These are phyloP conservation scores for Saiga tatarica DNA, from an alignment of 2,113 vertebrate species.

Conservation along the genomic window DNA sequence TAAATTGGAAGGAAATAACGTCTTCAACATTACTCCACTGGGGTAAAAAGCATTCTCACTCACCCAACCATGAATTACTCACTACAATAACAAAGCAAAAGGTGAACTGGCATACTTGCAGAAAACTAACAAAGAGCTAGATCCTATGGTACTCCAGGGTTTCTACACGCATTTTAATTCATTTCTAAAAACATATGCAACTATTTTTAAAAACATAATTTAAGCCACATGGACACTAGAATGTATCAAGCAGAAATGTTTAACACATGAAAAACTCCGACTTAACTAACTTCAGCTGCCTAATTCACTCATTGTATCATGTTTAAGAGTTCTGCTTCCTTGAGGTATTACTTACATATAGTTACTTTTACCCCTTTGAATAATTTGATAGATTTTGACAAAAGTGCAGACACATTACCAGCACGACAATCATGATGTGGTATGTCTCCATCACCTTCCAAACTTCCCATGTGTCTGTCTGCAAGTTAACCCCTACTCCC, in stretches of 20 bases:
- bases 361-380: background rate
- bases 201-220: background rate
- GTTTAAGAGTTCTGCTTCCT: background rate
- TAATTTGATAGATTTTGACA: background rate
- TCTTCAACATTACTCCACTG: background rate
- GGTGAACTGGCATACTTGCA: background rate
- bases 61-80: background rate
- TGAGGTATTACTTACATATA: background rate
- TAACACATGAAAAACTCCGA: background rate
- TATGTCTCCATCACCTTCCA: background rate
- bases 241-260: background rate
- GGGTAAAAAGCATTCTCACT: background rate
- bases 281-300: background rate
- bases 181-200: background rate
- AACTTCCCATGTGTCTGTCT: background rate
- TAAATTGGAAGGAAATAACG: background rate
- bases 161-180: background rate
- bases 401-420: background rate
- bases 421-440: background rate
- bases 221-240: background rate
- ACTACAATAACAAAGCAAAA: background rate
- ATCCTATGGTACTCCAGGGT: background rate
- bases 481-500: background rate
- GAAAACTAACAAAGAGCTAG: background rate
- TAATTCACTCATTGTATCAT: background rate